Base-by-base conservation (phyloP, 2,888 invertebrate species). In the Drosophila recens region DNA sequence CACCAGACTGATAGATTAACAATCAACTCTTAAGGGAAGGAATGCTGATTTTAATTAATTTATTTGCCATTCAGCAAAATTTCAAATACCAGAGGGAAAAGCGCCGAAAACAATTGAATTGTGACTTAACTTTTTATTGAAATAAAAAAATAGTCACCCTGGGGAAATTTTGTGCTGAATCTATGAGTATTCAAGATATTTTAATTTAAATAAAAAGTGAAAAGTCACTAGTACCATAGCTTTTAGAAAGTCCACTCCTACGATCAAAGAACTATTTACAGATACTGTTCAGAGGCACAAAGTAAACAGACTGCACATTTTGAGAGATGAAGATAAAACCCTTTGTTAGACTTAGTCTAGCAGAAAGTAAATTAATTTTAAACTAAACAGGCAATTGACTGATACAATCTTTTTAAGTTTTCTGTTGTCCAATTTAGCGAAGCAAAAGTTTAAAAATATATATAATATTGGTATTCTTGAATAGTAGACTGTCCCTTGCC, bases 311-410 rank as follows among this genome's bases (percentile, higher is more conserved):
- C 43, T 9, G 10, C 17, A 30, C 10, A 33, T n/a, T 33, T 20
- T 9, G 11, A 15, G 6, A 38, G 6, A 23, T 43, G 9, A 23
- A 4, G 52, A 38, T 36, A 52, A 52, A 10, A 23, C 27, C 27
- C 27, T 40, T 40, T 20, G 27, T 11, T 1, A 17, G 13, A 17
- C 33, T 43, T 20, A 9, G 13, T 43, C 33, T 20, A 36, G 15
- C 23, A 36, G 27, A 57, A 58, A 27, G 38, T 33, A 52, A 62
- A 54, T 62, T 46, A 53, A 52, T 36, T 27, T 8, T 23, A 11
- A 52, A 43, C 34, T 45, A 20, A 62, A 36, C 52, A 20, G 62
- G 13, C 40, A 64, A 64, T 56, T 64, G 33, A 38, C 15, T 64
- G 40, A 64, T 64, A 33, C 36, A 42, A 56, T 63, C 56, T 40